Conservation (phyloP, 1,140 invertebrate genomes). For the Neuroterus valhalla region DNA sequence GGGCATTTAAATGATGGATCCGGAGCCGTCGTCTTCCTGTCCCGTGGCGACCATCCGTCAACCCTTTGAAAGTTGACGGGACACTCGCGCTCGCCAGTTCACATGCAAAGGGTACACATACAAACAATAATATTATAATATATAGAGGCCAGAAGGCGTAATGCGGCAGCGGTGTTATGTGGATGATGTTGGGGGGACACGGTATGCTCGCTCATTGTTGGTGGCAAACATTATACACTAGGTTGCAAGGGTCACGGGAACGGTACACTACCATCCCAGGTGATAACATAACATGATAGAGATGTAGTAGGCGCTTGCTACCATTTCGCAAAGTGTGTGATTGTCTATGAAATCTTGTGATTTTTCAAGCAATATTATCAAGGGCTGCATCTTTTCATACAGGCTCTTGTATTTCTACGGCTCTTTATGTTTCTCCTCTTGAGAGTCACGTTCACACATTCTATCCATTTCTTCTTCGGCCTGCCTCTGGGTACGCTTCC, state of each 20-base stretch:
- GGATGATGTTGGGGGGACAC: conserved; percentile 16
- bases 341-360: too few relatives aligned
- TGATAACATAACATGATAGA: conserved; percentile 64
- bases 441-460: too few relatives aligned
- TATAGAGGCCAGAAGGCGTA: too few relatives aligned
- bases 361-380: too few relatives aligned
- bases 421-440: too few relatives aligned
- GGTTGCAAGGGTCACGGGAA: conserved; percentile 47
- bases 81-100: conserved; percentile 36
- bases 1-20: conserved; percentile 70
- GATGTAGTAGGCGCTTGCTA: conserved; percentile 54
- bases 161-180: too few relatives aligned
- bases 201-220: conserved; percentile 40
- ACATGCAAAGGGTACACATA: conserved; percentile 27
- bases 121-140: conserved; percentile 15
- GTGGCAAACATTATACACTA: conserved; percentile 44
- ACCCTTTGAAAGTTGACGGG: conserved; percentile 68
- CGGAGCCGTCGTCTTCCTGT: conserved; percentile 66
- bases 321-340: conserved; percentile 35
- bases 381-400: too few relatives aligned
- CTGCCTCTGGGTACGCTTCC: too few relatives aligned
- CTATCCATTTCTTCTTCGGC: too few relatives aligned
- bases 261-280: conserved; percentile 41
- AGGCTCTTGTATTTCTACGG: too few relatives aligned
- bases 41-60: conserved; percentile 73